Evolutionary conservation across 1,140 invertebrate genomes (phyloP).

Genomic region (Cyrtorhinus lividipennis): DNA sequence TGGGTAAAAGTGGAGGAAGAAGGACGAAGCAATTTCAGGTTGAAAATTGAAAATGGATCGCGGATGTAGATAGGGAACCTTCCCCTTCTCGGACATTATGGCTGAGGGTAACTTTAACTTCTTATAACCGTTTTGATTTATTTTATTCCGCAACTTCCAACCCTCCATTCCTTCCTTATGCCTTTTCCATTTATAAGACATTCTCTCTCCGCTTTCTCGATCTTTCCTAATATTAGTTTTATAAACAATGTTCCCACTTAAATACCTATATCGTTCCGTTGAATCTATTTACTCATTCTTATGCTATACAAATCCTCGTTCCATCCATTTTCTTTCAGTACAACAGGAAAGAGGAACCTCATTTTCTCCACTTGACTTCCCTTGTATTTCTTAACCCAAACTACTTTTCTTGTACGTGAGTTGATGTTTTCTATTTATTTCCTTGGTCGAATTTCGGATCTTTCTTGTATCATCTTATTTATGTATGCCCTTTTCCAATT

Average conservation of each 20-base stretch:
- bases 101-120: constrained; percentile 17
- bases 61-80: constrained; percentile 17
- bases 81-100: constrained; percentile 17
- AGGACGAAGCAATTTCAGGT: constrained; percentile 22
- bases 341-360: too few species aligned
- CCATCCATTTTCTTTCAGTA: too few species aligned
- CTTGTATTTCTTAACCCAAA: too few species aligned
- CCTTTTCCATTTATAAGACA: constrained; percentile 7
- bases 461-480: too few species aligned
- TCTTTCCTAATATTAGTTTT: constrained; percentile 2
- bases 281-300: not conserved
- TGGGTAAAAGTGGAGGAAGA: not conserved
- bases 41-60: constrained; percentile 23
- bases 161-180: not conserved
- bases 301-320: not conserved
- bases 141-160: constrained; percentile 10
- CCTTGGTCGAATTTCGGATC: too few species aligned
- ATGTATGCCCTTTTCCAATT: too few species aligned
- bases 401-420: too few species aligned
- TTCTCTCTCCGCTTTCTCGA: not conserved
- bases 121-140: constrained; percentile 21
- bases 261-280: not conserved
- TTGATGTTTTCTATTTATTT: too few species aligned
- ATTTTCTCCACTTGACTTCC: too few species aligned
- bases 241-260: not conserved